Percentiles rank a stretch among this genome's conserved stretches.
Evolutionary conservation across 2,797 vertebrate species (phyloP).

Genomic region (Pipistrellus pygmaeus): DNA sequence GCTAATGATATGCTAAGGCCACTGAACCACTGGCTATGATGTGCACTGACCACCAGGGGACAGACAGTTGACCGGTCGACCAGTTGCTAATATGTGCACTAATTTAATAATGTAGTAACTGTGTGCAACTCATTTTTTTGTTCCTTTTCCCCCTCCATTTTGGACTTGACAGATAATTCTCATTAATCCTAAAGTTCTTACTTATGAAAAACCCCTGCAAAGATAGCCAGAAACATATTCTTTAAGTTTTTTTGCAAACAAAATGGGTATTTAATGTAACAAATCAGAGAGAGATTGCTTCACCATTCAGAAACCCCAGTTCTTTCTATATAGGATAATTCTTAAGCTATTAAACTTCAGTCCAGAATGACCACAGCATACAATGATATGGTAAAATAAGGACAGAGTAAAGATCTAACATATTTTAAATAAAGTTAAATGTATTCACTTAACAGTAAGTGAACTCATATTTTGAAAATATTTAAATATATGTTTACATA

Average conservation of each 20-base stretch:
- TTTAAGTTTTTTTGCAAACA: not conserved
- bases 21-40: too few species aligned
- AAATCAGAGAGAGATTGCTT: not conserved
- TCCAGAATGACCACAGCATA: not conserved
- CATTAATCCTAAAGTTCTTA: not conserved
- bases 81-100: too few species aligned
- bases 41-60: too few species aligned
- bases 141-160: not conserved
- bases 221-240: not conserved
- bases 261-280: not conserved
- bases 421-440: not conserved
- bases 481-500: not conserved
- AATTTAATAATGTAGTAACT: not conserved
- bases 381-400: not conserved
- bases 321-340: not conserved
- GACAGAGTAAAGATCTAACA: not conserved
- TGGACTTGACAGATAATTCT: not conserved
- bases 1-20: too few species aligned
- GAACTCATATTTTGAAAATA: not conserved
- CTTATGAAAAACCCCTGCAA: not conserved
- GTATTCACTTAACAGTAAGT: not conserved
- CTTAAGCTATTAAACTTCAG: not conserved
- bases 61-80: too few species aligned
- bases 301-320: not conserved
- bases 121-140: not conserved